Evolutionary conservation across 2,888 invertebrate genomes (phyloP), one percentile per base, ranked within the genome.

Genomic region (Cheilosia scutellata): DNA sequence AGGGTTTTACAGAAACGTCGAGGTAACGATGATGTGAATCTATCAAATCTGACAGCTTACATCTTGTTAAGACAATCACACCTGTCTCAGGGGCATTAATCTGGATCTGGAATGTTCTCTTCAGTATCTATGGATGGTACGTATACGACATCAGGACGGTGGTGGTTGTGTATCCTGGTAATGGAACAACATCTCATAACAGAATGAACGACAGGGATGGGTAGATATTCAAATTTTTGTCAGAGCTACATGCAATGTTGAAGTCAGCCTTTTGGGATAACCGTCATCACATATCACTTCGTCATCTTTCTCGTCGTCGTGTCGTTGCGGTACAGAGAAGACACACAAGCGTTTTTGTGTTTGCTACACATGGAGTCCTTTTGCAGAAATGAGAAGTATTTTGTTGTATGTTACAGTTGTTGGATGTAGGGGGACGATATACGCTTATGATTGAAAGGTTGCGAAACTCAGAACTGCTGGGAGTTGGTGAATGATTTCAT

Each of bases 11-110:
- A 29, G 37, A 63, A 70, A 57, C 47, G 60, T 76, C 71, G 53
- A 51, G 66, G 55, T 86, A 86, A 82, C 82, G 86, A 86, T 86
- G 82, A 86, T 82, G 82, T 86, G 86, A 86, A 86, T 86, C 76
- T 86, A 86, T 82, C 86, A 86, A 86, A 86, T 76, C 76, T 82
- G 86, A 86, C 86, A 82, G 72, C 62, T 82, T 86, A 86, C 86
- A 86, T 86, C 86, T 86, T 86, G 86, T 86, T 86, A 82, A 86
- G 86, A 86, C 86, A 86, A 86, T 86, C 86, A 86, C 86, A 86
- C 86, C 86, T 86, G 86, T 86, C 86, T 82, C 86, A 72, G 72
- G 86, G 86, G 87, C 78, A 86, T 84, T 86, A 80, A 87, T 84
- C 76, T 87, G 84, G 77, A 87, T 87, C 72, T 84, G 65, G 44